A percentile compares a stretch with the other conserved stretches of the same genome.
Conservation (phyloP, 2,797 vertebrate genomes). For the Mus spretus region DNA sequence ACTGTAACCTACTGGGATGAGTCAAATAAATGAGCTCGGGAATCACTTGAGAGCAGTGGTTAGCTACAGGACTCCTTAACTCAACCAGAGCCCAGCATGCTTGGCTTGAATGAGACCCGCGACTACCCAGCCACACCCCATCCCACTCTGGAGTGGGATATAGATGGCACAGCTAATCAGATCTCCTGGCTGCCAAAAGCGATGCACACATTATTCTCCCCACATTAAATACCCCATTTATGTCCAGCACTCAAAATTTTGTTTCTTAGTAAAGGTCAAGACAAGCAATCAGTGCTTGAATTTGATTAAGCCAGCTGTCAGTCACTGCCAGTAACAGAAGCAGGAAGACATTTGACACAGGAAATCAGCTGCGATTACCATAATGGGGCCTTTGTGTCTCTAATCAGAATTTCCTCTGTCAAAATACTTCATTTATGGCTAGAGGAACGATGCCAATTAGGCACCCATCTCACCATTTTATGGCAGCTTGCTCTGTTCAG, state of each 20-base stretch:
- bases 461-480: slow-evolving; percentile 3
- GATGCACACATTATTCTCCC: slow-evolving; percentile 64
- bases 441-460: slow-evolving; percentile 5
- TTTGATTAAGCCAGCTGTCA: slow-evolving; percentile 72
- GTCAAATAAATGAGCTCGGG: slow-evolving; percentile 19
- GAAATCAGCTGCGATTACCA: slow-evolving; percentile 62
- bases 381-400: slow-evolving; percentile 20
- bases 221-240: slow-evolving; percentile 69
- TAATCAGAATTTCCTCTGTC: slow-evolving; percentile 60
- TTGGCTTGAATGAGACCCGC: background rate
- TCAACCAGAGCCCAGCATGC: background rate
- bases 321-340: slow-evolving; percentile 55
- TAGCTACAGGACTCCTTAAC: background rate
- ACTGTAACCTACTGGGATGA: background rate
- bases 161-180: slow-evolving; percentile 65
- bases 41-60: slow-evolving; percentile 9
- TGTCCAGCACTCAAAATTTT: slow-evolving; percentile 70
- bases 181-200: slow-evolving; percentile 1
- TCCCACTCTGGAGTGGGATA: slow-evolving; percentile 20
- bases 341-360: slow-evolving; percentile 68
- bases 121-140: background rate
- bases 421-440: slow-evolving; percentile 24
- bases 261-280: slow-evolving; percentile 80
- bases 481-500: slow-evolving; percentile 33
- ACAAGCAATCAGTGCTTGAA: slow-evolving; percentile 70